A percentile compares a stretch with the other conserved stretches of the same genome.
These are phyloP conservation scores for Lepisosteus osseus DNA, from an alignment of 2,113 vertebrate species.

Conservation along the genomic window DNA sequence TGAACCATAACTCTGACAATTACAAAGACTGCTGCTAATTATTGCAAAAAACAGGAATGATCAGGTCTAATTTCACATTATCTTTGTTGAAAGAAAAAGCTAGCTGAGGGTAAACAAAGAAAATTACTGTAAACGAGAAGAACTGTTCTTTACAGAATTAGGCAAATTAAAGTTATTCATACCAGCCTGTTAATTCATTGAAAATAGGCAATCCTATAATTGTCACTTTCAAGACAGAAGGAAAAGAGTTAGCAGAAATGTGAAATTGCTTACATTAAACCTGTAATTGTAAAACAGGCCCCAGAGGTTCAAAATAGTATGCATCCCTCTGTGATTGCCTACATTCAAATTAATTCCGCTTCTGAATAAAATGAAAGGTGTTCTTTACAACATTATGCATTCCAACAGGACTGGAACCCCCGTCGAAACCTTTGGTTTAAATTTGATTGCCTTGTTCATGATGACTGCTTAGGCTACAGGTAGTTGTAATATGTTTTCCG, in stretches of 20 bases:
- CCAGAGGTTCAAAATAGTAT: not conserved
- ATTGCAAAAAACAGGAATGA: no score
- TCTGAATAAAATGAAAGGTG: not conserved
- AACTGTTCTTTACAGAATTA: not conserved
- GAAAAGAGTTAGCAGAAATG: not conserved
- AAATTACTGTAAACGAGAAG: not conserved
- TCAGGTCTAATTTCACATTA: no score
- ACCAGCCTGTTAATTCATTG: not conserved
- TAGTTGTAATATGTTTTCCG: no score
- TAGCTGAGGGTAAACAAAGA: not conserved
- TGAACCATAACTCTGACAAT: no score
- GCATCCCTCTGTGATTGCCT: not conserved
- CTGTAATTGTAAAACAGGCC: not conserved
- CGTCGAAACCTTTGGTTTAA: no score
- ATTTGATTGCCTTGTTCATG: no score
- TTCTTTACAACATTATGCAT: not conserved
- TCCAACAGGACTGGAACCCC: not conserved
- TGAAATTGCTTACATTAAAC: not conserved
- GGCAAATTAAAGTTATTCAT: not conserved
- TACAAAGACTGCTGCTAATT: no score
- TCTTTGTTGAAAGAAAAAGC: no score
- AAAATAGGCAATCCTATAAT: not conserved
- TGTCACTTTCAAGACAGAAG: not conserved
- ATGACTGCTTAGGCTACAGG: no score
- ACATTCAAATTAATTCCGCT: not conserved